Evolutionary conservation across 2,888 invertebrate genomes (phyloP).

Genomic region (Oegoconia quadripuncta): DNA sequence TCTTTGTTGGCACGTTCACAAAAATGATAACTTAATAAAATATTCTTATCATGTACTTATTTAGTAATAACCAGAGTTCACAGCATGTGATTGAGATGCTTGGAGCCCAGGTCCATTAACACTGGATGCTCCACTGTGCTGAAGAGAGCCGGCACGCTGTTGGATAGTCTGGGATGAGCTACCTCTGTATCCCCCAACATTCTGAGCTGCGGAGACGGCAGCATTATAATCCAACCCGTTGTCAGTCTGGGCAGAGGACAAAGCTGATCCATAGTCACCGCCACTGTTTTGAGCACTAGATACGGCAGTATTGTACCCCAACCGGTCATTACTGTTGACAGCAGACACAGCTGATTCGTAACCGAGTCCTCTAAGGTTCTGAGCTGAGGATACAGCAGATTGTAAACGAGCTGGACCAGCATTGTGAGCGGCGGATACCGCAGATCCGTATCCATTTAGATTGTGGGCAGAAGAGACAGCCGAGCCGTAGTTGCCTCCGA

Average conservation of each 20-base stretch:
- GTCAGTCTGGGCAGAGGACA: slow-evolving; percentile 38
- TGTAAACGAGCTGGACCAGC: slow-evolving; percentile 31
- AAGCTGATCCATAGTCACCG: slow-evolving; percentile 34
- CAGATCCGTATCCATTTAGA: slow-evolving; percentile 37
- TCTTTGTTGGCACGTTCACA: slow-evolving; percentile 36
- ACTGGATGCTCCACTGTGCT: slow-evolving; percentile 52
- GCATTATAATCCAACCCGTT: slow-evolving; percentile 31
- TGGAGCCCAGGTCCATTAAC: slow-evolving; percentile 54
- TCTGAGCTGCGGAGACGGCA: slow-evolving; percentile 52
- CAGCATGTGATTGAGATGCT: slow-evolving; percentile 51
- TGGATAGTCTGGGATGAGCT: slow-evolving; percentile 52
- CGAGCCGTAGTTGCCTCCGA: slow-evolving; percentile 41
- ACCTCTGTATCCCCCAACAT: slow-evolving; percentile 38
- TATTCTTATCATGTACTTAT: neutral
- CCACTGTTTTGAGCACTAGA: slow-evolving; percentile 38
- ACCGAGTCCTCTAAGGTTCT: slow-evolving; percentile 30
- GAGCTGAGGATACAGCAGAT: slow-evolving; percentile 34
- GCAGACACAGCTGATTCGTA: slow-evolving; percentile 32
- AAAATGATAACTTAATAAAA: slow-evolving; percentile 1
- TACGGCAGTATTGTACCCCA: slow-evolving; percentile 41
- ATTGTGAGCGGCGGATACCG: slow-evolving; percentile 32
- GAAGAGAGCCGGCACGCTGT: slow-evolving; percentile 38
- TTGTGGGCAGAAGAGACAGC: slow-evolving; percentile 47
- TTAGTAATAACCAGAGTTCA: slow-evolving; percentile 55
- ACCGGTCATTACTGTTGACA: slow-evolving; percentile 25